These are phyloP conservation scores for Plotosus lineatus DNA, from an alignment of 2,113 vertebrate species.

Conservation along the genomic window DNA sequence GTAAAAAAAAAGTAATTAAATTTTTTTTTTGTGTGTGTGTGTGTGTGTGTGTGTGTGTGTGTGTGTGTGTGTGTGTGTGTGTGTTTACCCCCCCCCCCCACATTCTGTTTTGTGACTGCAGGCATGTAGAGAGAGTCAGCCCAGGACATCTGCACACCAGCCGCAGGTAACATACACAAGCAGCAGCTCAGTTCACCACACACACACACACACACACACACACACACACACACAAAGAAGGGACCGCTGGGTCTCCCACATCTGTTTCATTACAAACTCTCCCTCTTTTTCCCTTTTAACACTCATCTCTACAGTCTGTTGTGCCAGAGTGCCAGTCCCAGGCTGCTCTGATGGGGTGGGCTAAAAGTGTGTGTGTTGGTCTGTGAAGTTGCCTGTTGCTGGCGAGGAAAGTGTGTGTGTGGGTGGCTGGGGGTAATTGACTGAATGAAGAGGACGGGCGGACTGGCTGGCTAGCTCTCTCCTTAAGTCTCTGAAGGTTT, in stretches of 20 bases:
- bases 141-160: slow-evolving; percentile 74
- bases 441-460: slow-evolving; percentile 53
- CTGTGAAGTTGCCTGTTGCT: slow-evolving; percentile 61
- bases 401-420: slow-evolving; percentile 56
- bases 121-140: slow-evolving; percentile 59
- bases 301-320: slow-evolving; percentile 40
- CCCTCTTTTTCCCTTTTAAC: slow-evolving; percentile 51
- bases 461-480: slow-evolving; percentile 45
- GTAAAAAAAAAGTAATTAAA: background rate
- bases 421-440: slow-evolving; percentile 54
- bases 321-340: slow-evolving; percentile 31
- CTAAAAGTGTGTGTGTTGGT: slow-evolving; percentile 38
- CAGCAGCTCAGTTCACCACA: slow-evolving; percentile 50
- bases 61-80: slow-evolving; percentile 23
- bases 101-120: slow-evolving; percentile 45
- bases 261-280: slow-evolving; percentile 64
- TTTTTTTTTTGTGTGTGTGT: background rate
- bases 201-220: slow-evolving; percentile 12
- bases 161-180: slow-evolving; percentile 74
- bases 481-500: slow-evolving; percentile 48
- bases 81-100: too few relatives aligned
- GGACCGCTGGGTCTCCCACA: slow-evolving; percentile 65
- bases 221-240: slow-evolving; percentile 53
- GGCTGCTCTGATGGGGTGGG: slow-evolving; percentile 31
- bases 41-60: slow-evolving; percentile 27